Conservation (phyloP, 2,888 invertebrate genomes). For the Rhagophthalmus giganteus region DNA sequence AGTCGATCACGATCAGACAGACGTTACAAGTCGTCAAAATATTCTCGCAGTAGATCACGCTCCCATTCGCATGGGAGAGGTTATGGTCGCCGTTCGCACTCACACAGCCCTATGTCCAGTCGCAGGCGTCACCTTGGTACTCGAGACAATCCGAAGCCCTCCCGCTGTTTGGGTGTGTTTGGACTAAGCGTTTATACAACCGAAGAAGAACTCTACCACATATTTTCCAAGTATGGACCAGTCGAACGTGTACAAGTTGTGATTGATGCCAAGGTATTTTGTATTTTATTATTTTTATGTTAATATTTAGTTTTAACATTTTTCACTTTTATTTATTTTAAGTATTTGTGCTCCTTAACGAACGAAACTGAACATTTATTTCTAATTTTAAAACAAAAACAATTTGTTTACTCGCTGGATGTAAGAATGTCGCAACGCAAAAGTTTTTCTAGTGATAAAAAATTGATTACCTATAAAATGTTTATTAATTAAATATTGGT, state of each 20-base stretch:
- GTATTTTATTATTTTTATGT: background rate
- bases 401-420: background rate
- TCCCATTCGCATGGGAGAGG: slow-evolving; percentile 55
- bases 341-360: too few species aligned
- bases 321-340: too few species aligned
- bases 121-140: slow-evolving; percentile 77
- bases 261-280: slow-evolving; percentile 85
- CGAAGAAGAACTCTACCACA: slow-evolving; percentile 87
- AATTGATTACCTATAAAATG: too few species aligned
- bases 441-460: too few species aligned
- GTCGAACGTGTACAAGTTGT: slow-evolving; percentile 93
- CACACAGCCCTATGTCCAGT: slow-evolving; percentile 82
- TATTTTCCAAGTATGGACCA: slow-evolving; percentile 90
- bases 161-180: slow-evolving; percentile 91
- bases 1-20: slow-evolving; percentile 66
- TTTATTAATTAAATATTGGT: too few species aligned
- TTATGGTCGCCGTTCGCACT: slow-evolving; percentile 64
- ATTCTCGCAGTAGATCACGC: slow-evolving; percentile 66
- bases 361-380: too few species aligned
- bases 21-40: slow-evolving; percentile 60
- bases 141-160: slow-evolving; percentile 84
- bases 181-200: slow-evolving; percentile 92
- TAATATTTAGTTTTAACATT: too few species aligned
- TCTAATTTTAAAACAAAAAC: background rate
- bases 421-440: too few species aligned